Evolutionary conservation across 1,140 invertebrate species (phyloP).

Genomic region (Anagrus nilaparvatae): DNA sequence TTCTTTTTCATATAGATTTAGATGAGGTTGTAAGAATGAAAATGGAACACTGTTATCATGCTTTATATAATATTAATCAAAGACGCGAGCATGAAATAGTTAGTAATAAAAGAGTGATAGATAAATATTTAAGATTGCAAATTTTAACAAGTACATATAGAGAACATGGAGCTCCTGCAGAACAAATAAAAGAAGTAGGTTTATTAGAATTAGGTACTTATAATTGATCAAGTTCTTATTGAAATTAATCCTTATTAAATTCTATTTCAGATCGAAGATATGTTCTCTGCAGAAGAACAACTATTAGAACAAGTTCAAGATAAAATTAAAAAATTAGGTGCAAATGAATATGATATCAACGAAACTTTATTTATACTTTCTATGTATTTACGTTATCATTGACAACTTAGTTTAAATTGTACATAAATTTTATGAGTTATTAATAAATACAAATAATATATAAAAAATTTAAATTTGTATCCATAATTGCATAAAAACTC

Average conservation of each 20-base stretch:
- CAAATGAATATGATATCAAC: conserved; percentile 57
- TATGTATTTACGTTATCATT: conserved; percentile 46
- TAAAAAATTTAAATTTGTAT: background rate
- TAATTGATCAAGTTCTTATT: background rate
- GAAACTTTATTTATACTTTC: conserved; percentile 64
- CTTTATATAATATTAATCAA: conserved; percentile 59
- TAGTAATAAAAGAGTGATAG: conserved; percentile 64
- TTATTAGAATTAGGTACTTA: conserved; percentile 2
- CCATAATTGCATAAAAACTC: background rate
- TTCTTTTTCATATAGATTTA: conserved; percentile 64
- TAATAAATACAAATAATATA: background rate
- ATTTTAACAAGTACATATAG: conserved; percentile 66
- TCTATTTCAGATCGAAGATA: conserved; percentile 53
- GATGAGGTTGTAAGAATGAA: conserved; percentile 60
- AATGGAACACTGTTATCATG: conserved; percentile 65
- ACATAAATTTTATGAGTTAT: background rate
- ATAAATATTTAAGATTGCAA: conserved; percentile 75
- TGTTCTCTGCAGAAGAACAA: conserved; percentile 67
- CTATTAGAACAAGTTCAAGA: conserved; percentile 54
- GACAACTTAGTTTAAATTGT: background rate
- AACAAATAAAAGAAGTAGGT: conserved; percentile 64
- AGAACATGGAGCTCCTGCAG: conserved; percentile 59
- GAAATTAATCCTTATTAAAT: conserved; percentile 14
- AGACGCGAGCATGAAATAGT: conserved; percentile 50
- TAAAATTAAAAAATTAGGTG: conserved; percentile 55